Evolutionary conservation across 2,797 vertebrate species (phyloP), one percentile per base, ranked within the genome.

Genomic region (Basileuterus tristriatus): DNA sequence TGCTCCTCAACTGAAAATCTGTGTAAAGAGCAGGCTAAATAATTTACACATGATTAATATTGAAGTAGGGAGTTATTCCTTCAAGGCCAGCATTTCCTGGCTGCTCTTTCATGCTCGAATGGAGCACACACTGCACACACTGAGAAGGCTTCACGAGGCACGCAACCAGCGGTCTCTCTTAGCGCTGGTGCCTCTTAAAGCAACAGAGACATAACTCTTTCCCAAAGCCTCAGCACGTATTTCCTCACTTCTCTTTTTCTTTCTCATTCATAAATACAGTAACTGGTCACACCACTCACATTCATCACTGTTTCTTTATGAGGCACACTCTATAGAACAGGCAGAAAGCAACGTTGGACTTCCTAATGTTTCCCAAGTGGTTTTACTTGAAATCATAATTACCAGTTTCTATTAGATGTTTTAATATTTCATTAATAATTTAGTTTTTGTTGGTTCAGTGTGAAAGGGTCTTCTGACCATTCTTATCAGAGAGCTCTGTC

Each of bases 41-140:
- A 97, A 97, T 97, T 98, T 91, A 98, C 63, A 77, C 37, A 3
- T 94, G 91, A 96, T 98, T 97, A 98, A 97, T 97, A 97, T 93
- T 97, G 83, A 90, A 98, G 96, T 83, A 92, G 82, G 12, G 39
- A 97, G 95, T 90, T 97, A 95, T 93, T 97, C 97, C 97, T 97
- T 81, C 50, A 97, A 97, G 97, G 49, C 94, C 71, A 87, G 68
- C 83, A 55, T 97, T 97, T 97, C 84, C 79, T 93, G 91, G 63
- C 82, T 94, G 84, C 89, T 95, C 96, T 93, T 95, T 93, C 93
- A 90, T 47, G 92, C 97, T 71, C 18, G 19, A 92, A 18, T 44
- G 53, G 63, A n/a, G n/a, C n/a, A n/a, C n/a, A n/a, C n/a, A n/a
- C 67, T 88, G 79, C 64, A 70, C 74, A 71, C 70, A 69, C 67